These are phyloP conservation scores for Drosophila navojoa DNA, from an alignment of 1,140 invertebrate genomes.

Conservation along the genomic window DNA sequence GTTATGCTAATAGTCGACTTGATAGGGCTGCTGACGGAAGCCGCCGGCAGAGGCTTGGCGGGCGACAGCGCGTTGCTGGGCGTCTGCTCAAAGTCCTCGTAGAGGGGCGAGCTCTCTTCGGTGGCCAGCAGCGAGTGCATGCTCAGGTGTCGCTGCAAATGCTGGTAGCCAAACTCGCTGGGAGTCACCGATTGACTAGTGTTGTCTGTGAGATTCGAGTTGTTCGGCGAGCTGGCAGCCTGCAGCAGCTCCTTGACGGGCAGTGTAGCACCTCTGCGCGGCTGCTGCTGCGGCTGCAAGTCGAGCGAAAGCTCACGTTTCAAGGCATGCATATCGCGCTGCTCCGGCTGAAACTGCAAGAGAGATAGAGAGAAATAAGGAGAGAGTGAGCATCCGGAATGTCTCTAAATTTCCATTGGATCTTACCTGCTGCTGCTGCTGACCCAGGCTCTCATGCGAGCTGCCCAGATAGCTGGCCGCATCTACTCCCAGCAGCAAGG, in stretches of 20 bases:
- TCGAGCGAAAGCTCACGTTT: slow-evolving; percentile 80
- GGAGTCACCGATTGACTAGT: slow-evolving; percentile 84
- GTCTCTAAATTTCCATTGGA: not conserved
- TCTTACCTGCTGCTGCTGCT: slow-evolving; percentile 56
- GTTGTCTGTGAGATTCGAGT: slow-evolving; percentile 82
- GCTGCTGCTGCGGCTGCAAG: slow-evolving; percentile 56
- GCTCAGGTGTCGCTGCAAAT: slow-evolving; percentile 78
- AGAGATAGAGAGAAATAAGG: too few species aligned
- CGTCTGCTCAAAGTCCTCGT: slow-evolving; percentile 79
- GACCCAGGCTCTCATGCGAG: slow-evolving; percentile 74
- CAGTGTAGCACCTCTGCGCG: slow-evolving; percentile 61
- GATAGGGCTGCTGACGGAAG: slow-evolving; percentile 83
- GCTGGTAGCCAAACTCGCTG: slow-evolving; percentile 82
- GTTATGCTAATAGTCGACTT: slow-evolving; percentile 89
- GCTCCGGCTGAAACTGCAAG: slow-evolving; percentile 68
- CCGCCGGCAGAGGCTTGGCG: slow-evolving; percentile 27
- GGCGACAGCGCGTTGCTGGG: slow-evolving; percentile 63
- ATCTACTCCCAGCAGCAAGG: slow-evolving; percentile 61
- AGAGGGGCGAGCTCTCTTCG: slow-evolving; percentile 75
- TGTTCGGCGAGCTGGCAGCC: slow-evolving; percentile 76
- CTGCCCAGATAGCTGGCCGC: slow-evolving; percentile 65
- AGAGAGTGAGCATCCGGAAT: not conserved
- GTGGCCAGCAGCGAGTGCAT: slow-evolving; percentile 80
- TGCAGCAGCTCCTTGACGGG: slow-evolving; percentile 64
- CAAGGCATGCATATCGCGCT: slow-evolving; percentile 78